Evolutionary conservation across 2,113 vertebrate genomes (phyloP), one percentile per base, ranked within the genome.

Genomic region (Jacana jacana): DNA sequence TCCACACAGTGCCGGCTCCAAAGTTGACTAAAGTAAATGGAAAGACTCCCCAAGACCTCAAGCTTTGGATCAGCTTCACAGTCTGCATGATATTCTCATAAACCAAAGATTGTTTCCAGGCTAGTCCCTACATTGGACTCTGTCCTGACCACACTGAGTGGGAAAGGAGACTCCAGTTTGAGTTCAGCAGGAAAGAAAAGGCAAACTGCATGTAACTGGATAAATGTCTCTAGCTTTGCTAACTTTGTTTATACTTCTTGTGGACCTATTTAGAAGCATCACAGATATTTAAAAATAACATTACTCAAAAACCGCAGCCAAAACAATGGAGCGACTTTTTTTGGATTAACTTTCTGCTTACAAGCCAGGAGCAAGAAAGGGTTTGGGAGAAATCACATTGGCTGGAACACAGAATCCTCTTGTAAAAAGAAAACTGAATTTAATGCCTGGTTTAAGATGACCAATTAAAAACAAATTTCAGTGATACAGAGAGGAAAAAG

Each of bases 391-490:
- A 88, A 86, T 37, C 27, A 33, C 27, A 22, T 5, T 80, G 31
- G 23, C 76, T 79, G 94, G 70, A 86, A 91, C 9, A 81, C 14
- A 40, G 33, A 91, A 94, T 63, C 44, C 25, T 91, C 55, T 48
- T 69, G 46, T 69, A 70, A 81, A 94, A 84, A 80, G 10, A 94
- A 94, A 90, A 52, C 23, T 68, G 35, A 40, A 76, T 86, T 83
- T 52, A 92, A 88, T 39, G 18, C 63, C 23, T 4, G 10, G 40
- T 37, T 65, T 95, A 35, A 65, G 55, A 70, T 39, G 44, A 91
- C 54, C 55, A 82, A 69, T 60, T 86, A 89, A 97, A 92, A 80
- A 64, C 37, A 39, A 91, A 65, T 93, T 93, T 94, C 30, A 87
- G 28, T 85, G 76, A 81, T 66, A 73, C 5, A 46, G 89, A 94